phyloP scores from a whole-genome alignment of 2,113 vertebrate genomes.

The Merops nubicus region DNA sequence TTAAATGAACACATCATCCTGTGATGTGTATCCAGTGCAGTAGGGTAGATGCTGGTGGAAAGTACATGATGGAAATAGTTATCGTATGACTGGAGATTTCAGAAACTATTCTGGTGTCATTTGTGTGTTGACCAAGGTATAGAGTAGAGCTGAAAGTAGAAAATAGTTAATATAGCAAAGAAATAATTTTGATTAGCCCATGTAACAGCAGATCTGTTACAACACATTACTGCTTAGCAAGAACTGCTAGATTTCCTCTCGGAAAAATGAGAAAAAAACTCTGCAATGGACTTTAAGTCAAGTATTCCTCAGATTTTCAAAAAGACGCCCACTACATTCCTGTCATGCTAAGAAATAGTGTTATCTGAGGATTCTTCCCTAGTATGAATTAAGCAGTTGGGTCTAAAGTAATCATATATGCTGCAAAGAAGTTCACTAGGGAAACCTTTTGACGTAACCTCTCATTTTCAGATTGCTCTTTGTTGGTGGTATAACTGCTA shows the following conservation, averaged over 20 bases:
- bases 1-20: background rate
- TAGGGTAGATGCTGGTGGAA: too few species aligned
- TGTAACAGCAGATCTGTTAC: background rate
- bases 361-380: background rate
- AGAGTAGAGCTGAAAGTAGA: background rate
- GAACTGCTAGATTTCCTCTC: background rate
- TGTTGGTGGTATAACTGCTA: conserved; percentile 38
- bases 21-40: background rate
- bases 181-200: background rate
- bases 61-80: background rate
- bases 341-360: background rate
- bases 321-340: background rate
- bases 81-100: background rate
- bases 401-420: background rate
- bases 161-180: background rate
- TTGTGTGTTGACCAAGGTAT: background rate
- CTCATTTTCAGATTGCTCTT: conserved; percentile 56
- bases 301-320: background rate
- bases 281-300: background rate
- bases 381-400: background rate
- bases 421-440: background rate
- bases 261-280: background rate
- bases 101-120: background rate
- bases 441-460: conserved; percentile 37
- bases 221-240: background rate